Evolutionary conservation across 2,888 invertebrate species (phyloP), one percentile per base, ranked within the genome.

Genomic region (Abrostola tripartita): DNA sequence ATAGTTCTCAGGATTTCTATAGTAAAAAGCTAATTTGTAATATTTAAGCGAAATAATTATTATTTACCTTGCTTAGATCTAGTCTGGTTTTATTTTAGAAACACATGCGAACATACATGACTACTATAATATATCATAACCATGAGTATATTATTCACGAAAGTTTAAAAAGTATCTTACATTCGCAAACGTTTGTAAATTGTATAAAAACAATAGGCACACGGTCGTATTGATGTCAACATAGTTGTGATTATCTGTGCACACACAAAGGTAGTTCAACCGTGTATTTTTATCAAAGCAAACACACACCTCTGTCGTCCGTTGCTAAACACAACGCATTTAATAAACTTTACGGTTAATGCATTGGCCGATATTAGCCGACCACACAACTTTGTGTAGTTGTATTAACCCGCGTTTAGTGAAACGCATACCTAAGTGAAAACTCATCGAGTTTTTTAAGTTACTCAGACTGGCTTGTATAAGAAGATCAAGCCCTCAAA

Each of bases 401-500:
- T 69, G 57, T 74, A 52, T 38, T 51, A 62, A 70, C 53, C 55
- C 61, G 49, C n/a, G 52, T 54, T 57, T 56, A 56, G 38, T 44
- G 54, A 65, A 59, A 12, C 52, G 44, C 12, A 50, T 49, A 59
- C 47, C 66, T 55, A 38, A 65, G 65, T 58, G 49, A 64, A 65
- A 74, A 59, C 58, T 49, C 52, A 36, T 65, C 75, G 76, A 76
- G 77, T 74, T 81, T 73, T 70, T 72, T 59, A 73, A 75, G 79
- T 78, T 73, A 52, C 52, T 14, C 66, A 68, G 70, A 60, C 63
- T 68, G 52, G 73, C 78, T 73, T 74, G 68, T 75, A 76, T 72
- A 81, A 83, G 77, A 70, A 84, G 87, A 88, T 88, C 87, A 86
- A 70, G 70, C 61, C 64, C 66, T 79, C 69, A 63, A 81, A 81